Percentiles rank a stretch among this genome's conserved stretches.
Conservation (phyloP, 2,797 vertebrate genomes). For the Lithobates pipiens region DNA sequence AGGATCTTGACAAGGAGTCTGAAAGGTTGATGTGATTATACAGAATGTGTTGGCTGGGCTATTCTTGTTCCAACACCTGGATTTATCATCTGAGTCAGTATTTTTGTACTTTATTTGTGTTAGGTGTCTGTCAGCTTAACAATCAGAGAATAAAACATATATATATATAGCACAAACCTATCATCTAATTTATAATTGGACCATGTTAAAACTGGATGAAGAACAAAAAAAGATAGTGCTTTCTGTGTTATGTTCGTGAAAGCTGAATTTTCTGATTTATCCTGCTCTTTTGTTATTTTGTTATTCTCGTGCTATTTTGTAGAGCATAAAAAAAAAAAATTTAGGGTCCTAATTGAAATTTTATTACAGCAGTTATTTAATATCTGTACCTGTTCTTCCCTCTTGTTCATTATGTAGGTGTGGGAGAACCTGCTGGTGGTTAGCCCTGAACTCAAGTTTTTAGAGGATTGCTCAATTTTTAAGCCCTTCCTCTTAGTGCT, state of each 20-base stretch:
- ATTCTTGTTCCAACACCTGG: conserved; percentile 46
- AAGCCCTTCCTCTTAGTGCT: too few species aligned
- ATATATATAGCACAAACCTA: conserved; percentile 8
- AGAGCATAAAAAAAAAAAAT: background rate
- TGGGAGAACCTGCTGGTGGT: background rate
- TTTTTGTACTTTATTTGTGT: conserved; percentile 36
- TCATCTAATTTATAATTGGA: conserved; percentile 25
- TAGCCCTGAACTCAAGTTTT: background rate
- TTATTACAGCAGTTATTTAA: background rate
- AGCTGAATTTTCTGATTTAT: background rate
- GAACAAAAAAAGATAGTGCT: background rate
- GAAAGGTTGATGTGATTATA: conserved; percentile 57
- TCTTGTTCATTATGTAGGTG: background rate
- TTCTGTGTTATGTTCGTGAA: background rate
- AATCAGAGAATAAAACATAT: background rate
- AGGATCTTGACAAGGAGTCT: conserved; percentile 53
- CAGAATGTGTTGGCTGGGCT: conserved; percentile 32
- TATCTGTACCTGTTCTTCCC: too few species aligned
- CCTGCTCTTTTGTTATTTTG: background rate
- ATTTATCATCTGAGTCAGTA: conserved; percentile 43
- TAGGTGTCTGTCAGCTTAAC: conserved; percentile 38
- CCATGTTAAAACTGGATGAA: conserved; percentile 13
- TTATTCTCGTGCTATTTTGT: background rate
- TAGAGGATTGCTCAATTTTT: too few species aligned
- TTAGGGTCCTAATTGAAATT: background rate